phyloP scores from a whole-genome alignment of 2,797 vertebrate species.

The Xenentodon cancila region DNA sequence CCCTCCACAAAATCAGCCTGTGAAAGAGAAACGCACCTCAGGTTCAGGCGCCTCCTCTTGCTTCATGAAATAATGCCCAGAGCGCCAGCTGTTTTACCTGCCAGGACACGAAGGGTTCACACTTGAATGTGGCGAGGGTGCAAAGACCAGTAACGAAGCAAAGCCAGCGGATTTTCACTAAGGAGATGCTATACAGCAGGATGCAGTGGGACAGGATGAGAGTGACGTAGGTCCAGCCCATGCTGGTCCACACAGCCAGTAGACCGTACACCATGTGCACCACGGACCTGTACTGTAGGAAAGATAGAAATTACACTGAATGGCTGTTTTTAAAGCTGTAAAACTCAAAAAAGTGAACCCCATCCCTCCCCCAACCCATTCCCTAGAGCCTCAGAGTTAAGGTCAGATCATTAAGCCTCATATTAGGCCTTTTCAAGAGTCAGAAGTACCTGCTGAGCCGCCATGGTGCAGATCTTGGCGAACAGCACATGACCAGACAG shows the following conservation, averaged over 20 bases:
- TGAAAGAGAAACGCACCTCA: constrained; percentile 6
- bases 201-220: constrained; percentile 93
- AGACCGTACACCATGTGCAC: constrained; percentile 89
- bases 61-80: neutral
- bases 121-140: constrained; percentile 92
- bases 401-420: too few relatives aligned
- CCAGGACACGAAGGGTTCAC: constrained; percentile 93
- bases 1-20: constrained; percentile 90
- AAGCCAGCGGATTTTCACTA: constrained; percentile 93
- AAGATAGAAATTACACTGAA: constrained; percentile 1
- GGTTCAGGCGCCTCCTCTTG: neutral
- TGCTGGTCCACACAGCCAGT: constrained; percentile 88
- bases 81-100: constrained; percentile 81
- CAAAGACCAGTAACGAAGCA: constrained; percentile 89
- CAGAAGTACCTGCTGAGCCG: constrained; percentile 87
- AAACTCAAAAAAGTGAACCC: neutral
- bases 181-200: constrained; percentile 89
- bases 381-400: too few relatives aligned
- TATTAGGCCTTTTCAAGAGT: neutral
- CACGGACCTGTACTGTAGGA: constrained; percentile 88
- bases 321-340: neutral
- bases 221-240: constrained; percentile 91
- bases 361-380: too few relatives aligned
- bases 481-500: constrained; percentile 94
- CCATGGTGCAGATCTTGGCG: constrained; percentile 93